Evolutionary conservation across 2,113 vertebrate genomes (phyloP).

Genomic region (Pheucticus melanocephalus): DNA sequence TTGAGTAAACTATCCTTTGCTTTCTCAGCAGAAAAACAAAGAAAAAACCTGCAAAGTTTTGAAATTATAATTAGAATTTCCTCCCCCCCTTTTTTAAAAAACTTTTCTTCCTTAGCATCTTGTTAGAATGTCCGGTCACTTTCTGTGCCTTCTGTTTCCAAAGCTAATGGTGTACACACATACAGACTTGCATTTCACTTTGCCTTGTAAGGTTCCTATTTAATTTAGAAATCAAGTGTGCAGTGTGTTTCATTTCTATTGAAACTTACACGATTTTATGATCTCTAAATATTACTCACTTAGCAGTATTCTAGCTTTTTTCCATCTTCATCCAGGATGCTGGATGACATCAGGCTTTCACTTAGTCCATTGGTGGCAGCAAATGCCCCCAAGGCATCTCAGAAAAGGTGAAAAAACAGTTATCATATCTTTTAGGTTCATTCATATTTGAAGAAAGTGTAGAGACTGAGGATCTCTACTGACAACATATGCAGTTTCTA

Average conservation of each 20-base stretch:
- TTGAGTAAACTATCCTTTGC: accelerated
- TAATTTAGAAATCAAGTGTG: background rate
- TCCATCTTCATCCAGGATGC: background rate
- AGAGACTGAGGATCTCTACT: background rate
- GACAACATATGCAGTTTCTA: background rate
- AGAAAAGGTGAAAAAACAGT: background rate
- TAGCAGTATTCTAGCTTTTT: background rate
- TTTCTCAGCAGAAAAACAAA: background rate
- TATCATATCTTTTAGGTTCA: background rate
- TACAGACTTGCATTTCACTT: background rate
- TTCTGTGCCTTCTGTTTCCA: background rate
- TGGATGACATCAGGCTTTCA: background rate
- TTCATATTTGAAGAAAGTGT: background rate
- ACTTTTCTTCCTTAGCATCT: background rate
- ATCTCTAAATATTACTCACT: background rate
- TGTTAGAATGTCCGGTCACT: background rate
- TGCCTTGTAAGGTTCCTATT: background rate
- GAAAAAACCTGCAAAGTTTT: background rate
- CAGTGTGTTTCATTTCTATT: background rate
- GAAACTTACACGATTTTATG: background rate
- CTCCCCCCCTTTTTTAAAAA: too few species aligned
- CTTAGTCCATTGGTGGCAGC: background rate
- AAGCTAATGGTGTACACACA: background rate
- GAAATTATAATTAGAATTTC: background rate
- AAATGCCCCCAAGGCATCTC: background rate